Evolutionary conservation across 2,888 invertebrate species (phyloP), one percentile per base, ranked within the genome.

Genomic region (Lasioglossum villosulum): DNA sequence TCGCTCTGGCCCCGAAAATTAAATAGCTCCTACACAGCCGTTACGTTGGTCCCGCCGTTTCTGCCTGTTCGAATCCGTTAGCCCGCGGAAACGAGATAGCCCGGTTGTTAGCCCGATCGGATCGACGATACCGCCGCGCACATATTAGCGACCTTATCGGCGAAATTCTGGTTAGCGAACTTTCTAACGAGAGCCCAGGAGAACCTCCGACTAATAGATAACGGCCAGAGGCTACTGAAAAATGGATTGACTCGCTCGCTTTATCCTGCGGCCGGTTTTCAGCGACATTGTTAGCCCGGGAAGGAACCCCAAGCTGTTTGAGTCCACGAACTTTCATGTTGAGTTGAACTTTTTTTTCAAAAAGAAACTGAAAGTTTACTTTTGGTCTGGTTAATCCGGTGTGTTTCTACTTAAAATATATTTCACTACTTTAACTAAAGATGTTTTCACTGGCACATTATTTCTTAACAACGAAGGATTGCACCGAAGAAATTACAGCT

Each of bases 61-160:
- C 52, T 23, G 23, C 8, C 56, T 14, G 59, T 27, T 59, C 59
- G 27, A 27, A 59, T 59, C 4, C 59, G 27, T 14, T 14, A 27
- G 59, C 27, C 14, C 59, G 27, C 27, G 59, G 59, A 59, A 59
- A 27, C 27, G 14, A 27, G 27, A 27, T 27, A 59, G 59, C 27
- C 59, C 27, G 59, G 59, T 59, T 59, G 59, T 59, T 59, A 59
- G 59, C 59, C 23, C 52, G 59, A 59, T 59, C 59, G 59, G 59
- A 59, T 59, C 27, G 59, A 27, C 59, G 59, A 59, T 59, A 59
- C 59, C 59, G 59, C 8, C 52, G 27, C 14, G 27, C 59, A 14
- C 59, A 27, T 59, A 27, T 59, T 59, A 59, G 27, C 27, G 59
- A 59, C 59, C 14, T 59, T 59, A 59, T 59, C 59, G 59, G 27